Base-by-base conservation (phyloP, 92 coral and sea anemone species). In the Heteractis magnifica region DNA sequence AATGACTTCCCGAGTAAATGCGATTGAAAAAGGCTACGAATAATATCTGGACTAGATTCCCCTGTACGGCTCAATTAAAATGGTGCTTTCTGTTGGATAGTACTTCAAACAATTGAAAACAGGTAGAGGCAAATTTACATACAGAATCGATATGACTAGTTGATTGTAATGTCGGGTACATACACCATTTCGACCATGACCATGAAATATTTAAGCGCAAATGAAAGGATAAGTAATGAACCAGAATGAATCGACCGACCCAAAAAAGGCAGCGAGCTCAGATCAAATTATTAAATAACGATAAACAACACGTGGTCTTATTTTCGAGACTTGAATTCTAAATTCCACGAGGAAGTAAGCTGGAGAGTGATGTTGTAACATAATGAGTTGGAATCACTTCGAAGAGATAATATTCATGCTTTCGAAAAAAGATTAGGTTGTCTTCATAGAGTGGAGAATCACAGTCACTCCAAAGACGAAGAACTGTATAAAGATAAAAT, bases 101-200 rank as follows among this genome's bases (percentile, higher is more conserved):
- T 77, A 78, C 86, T 80, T 52, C 80, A 85, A 86, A 89, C 86
- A 91, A 91, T 84, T 86, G 80, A 90, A 84, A 83, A 83, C 91
- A 88, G 84, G 83, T 85, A 59, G 15, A 68, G 85, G 3, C 76
- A 82, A 88, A 91, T 91, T 91, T 93, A 85, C 94, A 93, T 91
- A 93, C 73, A 82, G 87, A 78, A 80, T 78, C 82, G 90, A 71
- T 79, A 77, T 71, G 53, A 60, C 79, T 58, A 56, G 75, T 72
- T 56, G 87, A 89, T 56, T 87, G 81, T 68, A 65, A 52, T 77
- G 56, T n/a, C n/a, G 21, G 6, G 60, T 82, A 82, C 79, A 20
- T 51, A 19, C 76, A 74, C 10, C 41, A 6, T 12, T 20, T 62
- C 23, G 4, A 68, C 12, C 50, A 72, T 58, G 26, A 62, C 65